Conservation (phyloP, 2,888 invertebrate species). For the Acanthosepion pharaonis region DNA sequence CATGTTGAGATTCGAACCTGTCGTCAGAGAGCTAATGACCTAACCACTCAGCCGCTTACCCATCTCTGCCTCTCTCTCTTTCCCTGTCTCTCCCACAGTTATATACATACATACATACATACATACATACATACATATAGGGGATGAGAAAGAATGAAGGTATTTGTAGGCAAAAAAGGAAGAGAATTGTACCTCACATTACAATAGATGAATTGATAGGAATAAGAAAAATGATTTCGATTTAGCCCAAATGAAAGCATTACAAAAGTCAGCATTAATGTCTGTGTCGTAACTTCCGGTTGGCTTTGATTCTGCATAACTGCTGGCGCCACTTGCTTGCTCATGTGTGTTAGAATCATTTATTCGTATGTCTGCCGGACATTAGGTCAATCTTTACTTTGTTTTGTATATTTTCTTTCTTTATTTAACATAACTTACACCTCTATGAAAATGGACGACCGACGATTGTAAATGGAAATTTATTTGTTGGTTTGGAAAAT, state of each 20-base stretch:
- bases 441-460: slow-evolving; percentile 11
- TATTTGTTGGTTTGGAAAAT: not conserved
- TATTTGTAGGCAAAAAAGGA: not conserved
- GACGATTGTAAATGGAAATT: not conserved
- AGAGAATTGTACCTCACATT: not conserved
- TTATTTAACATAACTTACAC: not conserved
- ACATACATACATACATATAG: too few relatives aligned
- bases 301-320: not conserved
- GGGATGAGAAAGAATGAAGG: not conserved
- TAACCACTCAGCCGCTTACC: too few relatives aligned
- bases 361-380: not conserved
- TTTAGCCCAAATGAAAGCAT: not conserved
- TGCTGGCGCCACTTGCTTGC: not conserved
- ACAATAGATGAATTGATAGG: not conserved
- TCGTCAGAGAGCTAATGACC: too few relatives aligned
- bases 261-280: slow-evolving; percentile 7
- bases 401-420: not conserved
- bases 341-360: slow-evolving; percentile 33
- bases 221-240: not conserved
- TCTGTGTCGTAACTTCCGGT: slow-evolving; percentile 33
- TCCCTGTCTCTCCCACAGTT: too few relatives aligned
- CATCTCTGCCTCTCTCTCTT: too few relatives aligned
- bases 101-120: not conserved
- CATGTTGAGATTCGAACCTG: too few relatives aligned
- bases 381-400: not conserved